These are phyloP conservation scores for Autographa pulchrina DNA, from an alignment of 2,888 invertebrate species.

Conservation along the genomic window DNA sequence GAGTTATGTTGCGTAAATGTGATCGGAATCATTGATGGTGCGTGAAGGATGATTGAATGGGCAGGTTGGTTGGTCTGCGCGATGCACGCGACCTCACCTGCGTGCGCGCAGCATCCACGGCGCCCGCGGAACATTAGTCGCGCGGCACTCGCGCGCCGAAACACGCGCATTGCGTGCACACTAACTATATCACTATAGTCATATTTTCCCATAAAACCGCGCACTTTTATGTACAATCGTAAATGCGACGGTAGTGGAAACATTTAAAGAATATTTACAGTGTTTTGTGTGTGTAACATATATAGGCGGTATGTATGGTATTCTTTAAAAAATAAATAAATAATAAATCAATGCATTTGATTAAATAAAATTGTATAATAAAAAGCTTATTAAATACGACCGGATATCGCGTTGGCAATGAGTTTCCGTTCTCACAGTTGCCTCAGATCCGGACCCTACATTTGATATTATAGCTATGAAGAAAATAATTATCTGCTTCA, in stretches of 20 bases:
- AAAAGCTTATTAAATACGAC: background rate
- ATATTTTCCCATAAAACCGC: slow-evolving; percentile 25
- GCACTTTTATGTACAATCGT: slow-evolving; percentile 25
- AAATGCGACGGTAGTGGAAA: slow-evolving; percentile 26
- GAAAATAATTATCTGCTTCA: background rate
- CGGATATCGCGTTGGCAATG: background rate
- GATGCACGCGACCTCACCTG: slow-evolving; percentile 31
- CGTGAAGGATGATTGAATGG: slow-evolving; percentile 30
- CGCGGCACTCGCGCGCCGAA: slow-evolving; percentile 72
- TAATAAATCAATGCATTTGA: background rate
- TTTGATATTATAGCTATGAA: background rate
- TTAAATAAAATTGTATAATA: background rate
- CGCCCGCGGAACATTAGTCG: slow-evolving; percentile 60
- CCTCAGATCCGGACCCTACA: background rate
- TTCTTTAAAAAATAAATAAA: background rate
- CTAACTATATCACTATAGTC: slow-evolving; percentile 8
- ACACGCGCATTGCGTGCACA: slow-evolving; percentile 57
- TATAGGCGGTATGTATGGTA: slow-evolving; percentile 49
- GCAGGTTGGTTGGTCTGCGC: slow-evolving; percentile 8
- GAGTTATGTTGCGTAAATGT: slow-evolving; percentile 16
- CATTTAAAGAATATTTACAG: slow-evolving; percentile 23
- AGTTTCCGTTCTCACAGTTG: background rate
- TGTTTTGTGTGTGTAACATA: slow-evolving; percentile 39
- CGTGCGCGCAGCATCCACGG: slow-evolving; percentile 59
- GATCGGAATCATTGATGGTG: slow-evolving; percentile 36